phyloP scores from a whole-genome alignment of 2,888 invertebrate genomes.

The Acleris cristana region DNA sequence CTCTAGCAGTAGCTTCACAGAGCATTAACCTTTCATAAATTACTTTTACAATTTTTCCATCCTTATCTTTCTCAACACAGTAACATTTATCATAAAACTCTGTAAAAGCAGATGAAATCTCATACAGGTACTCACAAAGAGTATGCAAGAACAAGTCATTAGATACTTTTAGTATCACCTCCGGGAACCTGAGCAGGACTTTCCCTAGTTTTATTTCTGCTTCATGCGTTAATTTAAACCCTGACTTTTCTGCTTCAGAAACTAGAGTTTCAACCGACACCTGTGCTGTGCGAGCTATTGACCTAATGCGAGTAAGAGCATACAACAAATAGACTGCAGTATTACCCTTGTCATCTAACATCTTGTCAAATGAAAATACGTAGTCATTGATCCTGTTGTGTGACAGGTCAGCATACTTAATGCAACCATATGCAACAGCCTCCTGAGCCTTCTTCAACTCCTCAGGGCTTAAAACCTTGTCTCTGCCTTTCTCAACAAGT shows the following conservation, averaged over 20 bases:
- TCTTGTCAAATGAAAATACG: slow-evolving; percentile 99
- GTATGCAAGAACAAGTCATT: slow-evolving; percentile 93
- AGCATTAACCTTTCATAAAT: slow-evolving; percentile 94
- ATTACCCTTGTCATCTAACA: slow-evolving; percentile 99
- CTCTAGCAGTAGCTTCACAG: slow-evolving; percentile 94
- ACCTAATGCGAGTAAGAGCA: slow-evolving; percentile 96
- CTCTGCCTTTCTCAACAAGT: slow-evolving; percentile 93
- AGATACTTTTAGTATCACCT: slow-evolving; percentile 91
- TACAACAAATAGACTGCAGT: slow-evolving; percentile 99
- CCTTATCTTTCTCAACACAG: slow-evolving; percentile 96
- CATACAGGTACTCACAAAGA: slow-evolving; percentile 97
- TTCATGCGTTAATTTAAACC: slow-evolving; percentile 91
- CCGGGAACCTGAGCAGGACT: slow-evolving; percentile 92
- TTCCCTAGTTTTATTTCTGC: slow-evolving; percentile 98
- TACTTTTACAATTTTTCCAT: slow-evolving; percentile 91
- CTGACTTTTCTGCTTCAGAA: slow-evolving; percentile 83
- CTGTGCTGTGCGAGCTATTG: slow-evolving; percentile 92
- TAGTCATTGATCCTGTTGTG: slow-evolving; percentile 97
- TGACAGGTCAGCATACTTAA: slow-evolving; percentile 98
- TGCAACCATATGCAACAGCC: slow-evolving; percentile 98
- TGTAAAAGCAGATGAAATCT: slow-evolving; percentile 95
- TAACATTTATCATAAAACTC: slow-evolving; percentile 99
- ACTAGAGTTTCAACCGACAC: slow-evolving; percentile 85
- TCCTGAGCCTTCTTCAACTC: slow-evolving; percentile 93
- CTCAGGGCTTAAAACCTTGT: slow-evolving; percentile 90